Base-by-base conservation (phyloP, 2,113 vertebrate genomes). In the Stegastes partitus region DNA sequence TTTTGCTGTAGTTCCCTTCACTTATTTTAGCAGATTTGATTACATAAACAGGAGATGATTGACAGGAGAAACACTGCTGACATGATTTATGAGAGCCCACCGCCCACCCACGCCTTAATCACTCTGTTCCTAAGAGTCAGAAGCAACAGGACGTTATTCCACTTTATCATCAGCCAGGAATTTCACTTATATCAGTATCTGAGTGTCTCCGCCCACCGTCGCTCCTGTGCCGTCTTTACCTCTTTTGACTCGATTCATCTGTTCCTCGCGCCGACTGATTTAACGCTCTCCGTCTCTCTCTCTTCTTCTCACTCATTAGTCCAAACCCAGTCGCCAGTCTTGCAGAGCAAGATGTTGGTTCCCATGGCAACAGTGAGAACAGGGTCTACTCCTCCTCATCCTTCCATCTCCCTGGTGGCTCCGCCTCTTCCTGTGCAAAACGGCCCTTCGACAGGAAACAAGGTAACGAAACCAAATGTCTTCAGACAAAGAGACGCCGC, bases 361-460 rank as follows among this genome's bases (percentile, higher is more conserved):
- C 96, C 97, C 77, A 93, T 97, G 95, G 94, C 95, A 11, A 94
- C 96, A 6, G 94, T 96, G 71, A 93, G 95, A 82, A 91, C 95
- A 3, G 95, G 94, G 47, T 87, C 95, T 1, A 90, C 95, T 75
- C 93, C 95, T 91, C 95, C 95, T 25, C 93, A 95, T 80, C 95
- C 95, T 34, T 83, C 92, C 8, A 92, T 97, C 74, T 96, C 97
- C 50, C 91, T 96, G 54, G 94, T 96, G 75, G 93, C 95, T 57
- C 95, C 96, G 0, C 94, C 95, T 42, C 96, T 98, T 94, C 95
- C 96, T 68, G 94, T 97, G 64, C 97, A 97, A 91, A 97, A 97
- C 10, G 96, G 96, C 1, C 83, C 95, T 28, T 91, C 94, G 51
- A 87, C 95, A 37, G 92, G 94, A 81, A 96, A 95, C 90, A 97